Conservation (phyloP, 2,113 vertebrate species). For the Psettodes erumei region DNA sequence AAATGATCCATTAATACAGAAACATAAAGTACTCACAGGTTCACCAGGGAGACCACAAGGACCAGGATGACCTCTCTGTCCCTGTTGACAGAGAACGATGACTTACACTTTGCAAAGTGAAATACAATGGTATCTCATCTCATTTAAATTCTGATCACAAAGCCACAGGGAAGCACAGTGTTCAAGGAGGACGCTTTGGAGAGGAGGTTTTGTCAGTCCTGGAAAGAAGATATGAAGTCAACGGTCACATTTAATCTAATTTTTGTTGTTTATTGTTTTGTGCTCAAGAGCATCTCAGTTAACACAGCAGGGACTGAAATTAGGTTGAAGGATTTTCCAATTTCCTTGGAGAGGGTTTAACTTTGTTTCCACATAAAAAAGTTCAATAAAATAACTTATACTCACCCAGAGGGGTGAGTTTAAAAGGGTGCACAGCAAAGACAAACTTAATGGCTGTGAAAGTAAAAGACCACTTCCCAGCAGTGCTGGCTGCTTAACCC, state of each 20-base stretch:
- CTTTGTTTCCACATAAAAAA: slow-evolving; percentile 41
- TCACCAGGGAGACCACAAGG: slow-evolving; percentile 91
- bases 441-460: slow-evolving; percentile 37
- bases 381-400: slow-evolving; percentile 35
- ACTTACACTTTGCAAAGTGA: no score
- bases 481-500: slow-evolving; percentile 9
- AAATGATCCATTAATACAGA: not conserved
- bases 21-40: slow-evolving; percentile 85
- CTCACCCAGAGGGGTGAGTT: slow-evolving; percentile 28
- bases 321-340: not conserved
- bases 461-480: slow-evolving; percentile 34
- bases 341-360: not conserved
- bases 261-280: slow-evolving; percentile 24
- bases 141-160: slow-evolving; percentile 16
- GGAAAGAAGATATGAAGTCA: not conserved
- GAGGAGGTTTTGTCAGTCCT: not conserved
- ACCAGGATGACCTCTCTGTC: slow-evolving; percentile 92
- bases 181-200: not conserved
- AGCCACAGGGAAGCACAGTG: not conserved
- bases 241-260: not conserved
- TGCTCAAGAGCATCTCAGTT: slow-evolving; percentile 24
- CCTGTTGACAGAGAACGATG: slow-evolving; percentile 83
- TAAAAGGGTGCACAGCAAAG: slow-evolving; percentile 20
- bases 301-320: slow-evolving; percentile 15
- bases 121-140: not conserved